phyloP scores from a whole-genome alignment of 2,113 vertebrate genomes.

The Brachypodius melanocephalos region DNA sequence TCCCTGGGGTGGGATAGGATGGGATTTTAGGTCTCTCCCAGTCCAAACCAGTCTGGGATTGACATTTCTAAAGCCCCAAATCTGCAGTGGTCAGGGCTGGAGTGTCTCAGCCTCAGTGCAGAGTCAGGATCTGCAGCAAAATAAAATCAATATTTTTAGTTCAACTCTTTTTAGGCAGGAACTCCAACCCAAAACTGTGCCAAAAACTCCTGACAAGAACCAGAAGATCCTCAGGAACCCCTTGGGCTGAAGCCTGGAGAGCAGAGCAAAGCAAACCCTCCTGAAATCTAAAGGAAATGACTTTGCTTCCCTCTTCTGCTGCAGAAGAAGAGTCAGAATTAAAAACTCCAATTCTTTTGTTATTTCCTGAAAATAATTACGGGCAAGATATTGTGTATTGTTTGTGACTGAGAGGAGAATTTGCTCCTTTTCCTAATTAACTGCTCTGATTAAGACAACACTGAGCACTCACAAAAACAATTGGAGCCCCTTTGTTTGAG shows the following conservation, averaged over 20 bases:
- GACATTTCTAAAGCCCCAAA: background rate
- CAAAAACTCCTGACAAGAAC: background rate
- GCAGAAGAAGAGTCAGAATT: background rate
- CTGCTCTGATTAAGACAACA: background rate
- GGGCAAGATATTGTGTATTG: background rate
- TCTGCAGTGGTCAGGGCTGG: background rate
- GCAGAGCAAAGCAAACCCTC: background rate
- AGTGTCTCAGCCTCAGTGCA: background rate
- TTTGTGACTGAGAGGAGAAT: background rate
- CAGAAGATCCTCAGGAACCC: background rate
- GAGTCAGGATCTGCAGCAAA: background rate
- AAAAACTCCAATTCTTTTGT: background rate
- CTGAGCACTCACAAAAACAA: background rate
- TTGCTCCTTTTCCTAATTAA: background rate
- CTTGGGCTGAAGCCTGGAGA: background rate
- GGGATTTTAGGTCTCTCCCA: background rate
- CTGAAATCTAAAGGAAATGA: background rate
- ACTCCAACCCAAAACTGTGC: background rate
- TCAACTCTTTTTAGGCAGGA: background rate
- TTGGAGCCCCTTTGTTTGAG: background rate
- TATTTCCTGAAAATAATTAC: conserved; percentile 24
- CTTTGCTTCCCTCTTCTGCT: background rate
- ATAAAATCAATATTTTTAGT: background rate
- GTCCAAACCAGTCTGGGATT: background rate
- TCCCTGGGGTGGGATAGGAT: background rate